Percentiles rank a stretch among this genome's conserved stretches.
These are phyloP conservation scores for Plagodis pulveraria DNA, from an alignment of 2,888 invertebrate species.

Conservation along the genomic window DNA sequence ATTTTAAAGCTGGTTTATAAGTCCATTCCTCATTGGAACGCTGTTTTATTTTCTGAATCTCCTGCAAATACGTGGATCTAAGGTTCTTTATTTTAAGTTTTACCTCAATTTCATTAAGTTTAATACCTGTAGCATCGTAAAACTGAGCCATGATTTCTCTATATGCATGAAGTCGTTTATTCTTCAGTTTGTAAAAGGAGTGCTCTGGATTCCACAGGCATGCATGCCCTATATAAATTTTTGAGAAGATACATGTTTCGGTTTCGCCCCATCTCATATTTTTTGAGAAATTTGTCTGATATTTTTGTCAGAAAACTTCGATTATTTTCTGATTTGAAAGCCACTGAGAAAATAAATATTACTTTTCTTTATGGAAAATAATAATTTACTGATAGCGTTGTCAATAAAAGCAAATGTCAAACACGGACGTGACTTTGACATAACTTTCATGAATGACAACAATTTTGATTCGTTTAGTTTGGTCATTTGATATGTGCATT, in stretches of 20 bases:
- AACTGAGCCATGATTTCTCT: conserved; percentile 57
- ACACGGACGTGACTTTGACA: neutral
- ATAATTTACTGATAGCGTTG: too few species aligned
- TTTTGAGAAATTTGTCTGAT: conserved; percentile 1
- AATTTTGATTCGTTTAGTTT: too few species aligned
- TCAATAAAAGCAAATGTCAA: neutral
- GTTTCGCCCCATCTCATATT: conserved; percentile 74
- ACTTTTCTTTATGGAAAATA: too few species aligned
- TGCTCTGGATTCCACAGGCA: conserved; percentile 72
- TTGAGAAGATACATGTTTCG: conserved; percentile 73
- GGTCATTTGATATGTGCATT: too few species aligned
- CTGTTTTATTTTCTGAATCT: conserved; percentile 62
- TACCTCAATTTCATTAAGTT: conserved; percentile 54
- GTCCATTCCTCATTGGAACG: conserved; percentile 50
- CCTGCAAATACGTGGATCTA: conserved; percentile 65
- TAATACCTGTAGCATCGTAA: conserved; percentile 57
- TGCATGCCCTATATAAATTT: conserved; percentile 70
- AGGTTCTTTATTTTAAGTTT: conserved; percentile 65
- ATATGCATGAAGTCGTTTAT: conserved; percentile 60
- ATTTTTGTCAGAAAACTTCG: neutral
- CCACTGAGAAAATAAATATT: too few species aligned
- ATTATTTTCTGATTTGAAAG: too few species aligned
- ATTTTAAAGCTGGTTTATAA: conserved; percentile 62
- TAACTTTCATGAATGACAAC: too few species aligned
- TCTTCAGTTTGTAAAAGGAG: conserved; percentile 62